A percentile compares a stretch with the other conserved stretches of the same genome.
These are phyloP conservation scores for Phymatocera aterrima DNA, from an alignment of 2,888 invertebrate species.

Conservation along the genomic window DNA sequence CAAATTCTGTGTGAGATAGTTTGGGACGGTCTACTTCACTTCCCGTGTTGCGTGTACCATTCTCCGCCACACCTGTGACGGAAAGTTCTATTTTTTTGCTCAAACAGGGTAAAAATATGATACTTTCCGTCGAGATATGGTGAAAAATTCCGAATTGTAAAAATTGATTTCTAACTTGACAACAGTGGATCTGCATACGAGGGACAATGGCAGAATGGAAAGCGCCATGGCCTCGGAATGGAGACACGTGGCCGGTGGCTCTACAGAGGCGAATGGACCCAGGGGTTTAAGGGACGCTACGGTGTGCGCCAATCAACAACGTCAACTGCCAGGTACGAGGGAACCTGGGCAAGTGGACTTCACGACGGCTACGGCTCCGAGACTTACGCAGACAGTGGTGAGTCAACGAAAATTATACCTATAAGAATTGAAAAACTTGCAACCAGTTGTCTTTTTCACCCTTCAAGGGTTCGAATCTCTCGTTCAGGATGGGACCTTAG, in stretches of 20 bases:
- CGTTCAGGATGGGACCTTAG: not conserved
- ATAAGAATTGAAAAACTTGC: not conserved
- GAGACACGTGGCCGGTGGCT: constrained; percentile 98
- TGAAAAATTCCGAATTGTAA: not conserved
- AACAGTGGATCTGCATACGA: constrained; percentile 95
- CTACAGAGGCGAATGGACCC: constrained; percentile 99
- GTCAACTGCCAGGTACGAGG: constrained; percentile 97
- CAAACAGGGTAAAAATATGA: too few relatives aligned
- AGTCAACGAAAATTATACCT: constrained; percentile 71
- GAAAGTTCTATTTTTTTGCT: too few relatives aligned
- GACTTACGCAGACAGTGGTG: constrained; percentile 99
- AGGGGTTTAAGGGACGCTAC: constrained; percentile 98
- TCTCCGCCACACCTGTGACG: too few relatives aligned
- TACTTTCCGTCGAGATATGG: too few relatives aligned
- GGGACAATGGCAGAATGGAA: constrained; percentile 99
- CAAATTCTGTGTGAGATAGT: too few relatives aligned
- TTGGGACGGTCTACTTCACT: too few relatives aligned
- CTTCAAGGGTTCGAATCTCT: not conserved
- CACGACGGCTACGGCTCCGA: constrained; percentile 99
- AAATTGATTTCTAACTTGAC: not conserved
- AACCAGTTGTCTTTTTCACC: not conserved
- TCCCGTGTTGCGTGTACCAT: too few relatives aligned
- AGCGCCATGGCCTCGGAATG: constrained; percentile 97
- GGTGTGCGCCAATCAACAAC: constrained; percentile 97
- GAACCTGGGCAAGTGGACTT: constrained; percentile 98